Base-by-base conservation (phyloP, 1,140 invertebrate genomes). In the Sminthurinus signatus region DNA sequence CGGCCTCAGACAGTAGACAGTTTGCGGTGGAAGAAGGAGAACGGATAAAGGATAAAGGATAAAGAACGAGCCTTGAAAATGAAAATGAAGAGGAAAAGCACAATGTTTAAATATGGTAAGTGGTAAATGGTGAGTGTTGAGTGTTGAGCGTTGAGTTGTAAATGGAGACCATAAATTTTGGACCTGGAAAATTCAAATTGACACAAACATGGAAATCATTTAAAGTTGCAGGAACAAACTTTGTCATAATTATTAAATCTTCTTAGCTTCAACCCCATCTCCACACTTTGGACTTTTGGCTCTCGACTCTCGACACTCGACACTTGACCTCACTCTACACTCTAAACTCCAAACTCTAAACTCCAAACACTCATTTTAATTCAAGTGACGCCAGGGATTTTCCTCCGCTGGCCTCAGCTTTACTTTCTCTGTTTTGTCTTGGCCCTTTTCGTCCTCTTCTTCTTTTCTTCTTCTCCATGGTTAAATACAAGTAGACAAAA, bases 191-290 rank as follows among this genome's bases (percentile, higher is more conserved):
- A 61, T 61, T 25, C 43, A 54, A 50, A 61, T 61, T 61, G 60
- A 61, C 50, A 54, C 39, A 43, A 42, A 61, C 60, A 61, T 54
- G 60, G 50, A 61, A 52, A 61, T 61, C 60, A 61, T 61, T 61
- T 61, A 61, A 61, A 61, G 21, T 52, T 54, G 52, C 21, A 52
- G n/a, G n/a, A n/a, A 29, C 60, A 52, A 61, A 61, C 60, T 61
- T 61, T 54, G 32, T 54, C 52, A 61, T 61, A 52, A 61, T 61
- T 61, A n/a, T 8, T 17, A 17, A 8, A 17, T 39, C 8, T 10
- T 8, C 36, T 39, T 8, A n/a, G n/a, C n/a, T n/a, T 39, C 36
- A 8, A 39, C 36, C 36, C 17, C 36, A 39, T 10, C 8, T 39
- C 36, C 17, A 39, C 36, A 10, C 8, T 10, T 10, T 8, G 36